Base-by-base conservation (phyloP, 2,888 invertebrate species). In the Epirrita christyi region DNA sequence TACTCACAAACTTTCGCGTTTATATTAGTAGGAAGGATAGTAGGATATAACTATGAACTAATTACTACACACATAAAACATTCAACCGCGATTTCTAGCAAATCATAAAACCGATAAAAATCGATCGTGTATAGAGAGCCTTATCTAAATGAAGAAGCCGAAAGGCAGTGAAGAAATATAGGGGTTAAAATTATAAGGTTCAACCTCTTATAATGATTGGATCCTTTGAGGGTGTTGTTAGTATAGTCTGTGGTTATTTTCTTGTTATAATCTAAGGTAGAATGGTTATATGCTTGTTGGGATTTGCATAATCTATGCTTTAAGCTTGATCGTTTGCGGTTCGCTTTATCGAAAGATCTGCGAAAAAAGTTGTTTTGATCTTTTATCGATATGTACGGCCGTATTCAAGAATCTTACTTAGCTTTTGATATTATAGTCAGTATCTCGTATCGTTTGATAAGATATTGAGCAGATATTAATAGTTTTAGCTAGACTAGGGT, bases 151-250 rank as follows among this genome's bases (percentile, higher is more conserved):
- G 6, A 61, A 55, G 61, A 59, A 65, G 67, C 65, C 67, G 59
- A 63, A 64, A 67, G 64, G 62, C 67, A 65, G 42, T 5, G 40
- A 63, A 59, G 67, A 61, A 52, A 65, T 62, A 52, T 59, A 63
- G 45, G 50, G 50, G 59, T 55, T 59, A 59, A 67, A 63, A 67
- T 67, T 65, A 65, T 54, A 60, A 56, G 59, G 53, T 7, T 5
- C 38, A 43, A 46, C 49, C 48, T 59, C 53, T 59, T 59, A 55
- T 28, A 55, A 55, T 42, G 50, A 59, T 59, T 59, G 59, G 59
- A 58, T 45, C 34, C 58, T 47, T 32, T 29, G 36, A 44, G 28
- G 21, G 40, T 40, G 29, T 34, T 37, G 49, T 46, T 50, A 10
- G 21, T 21, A 21, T 21, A 21, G 37, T 32, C 21, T 41, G n/a